A percentile compares a stretch with the other conserved stretches of the same genome.
Conservation (phyloP, 30 jellyfish, hydroid and myxozoan species). For the Turritopsis rubra region DNA sequence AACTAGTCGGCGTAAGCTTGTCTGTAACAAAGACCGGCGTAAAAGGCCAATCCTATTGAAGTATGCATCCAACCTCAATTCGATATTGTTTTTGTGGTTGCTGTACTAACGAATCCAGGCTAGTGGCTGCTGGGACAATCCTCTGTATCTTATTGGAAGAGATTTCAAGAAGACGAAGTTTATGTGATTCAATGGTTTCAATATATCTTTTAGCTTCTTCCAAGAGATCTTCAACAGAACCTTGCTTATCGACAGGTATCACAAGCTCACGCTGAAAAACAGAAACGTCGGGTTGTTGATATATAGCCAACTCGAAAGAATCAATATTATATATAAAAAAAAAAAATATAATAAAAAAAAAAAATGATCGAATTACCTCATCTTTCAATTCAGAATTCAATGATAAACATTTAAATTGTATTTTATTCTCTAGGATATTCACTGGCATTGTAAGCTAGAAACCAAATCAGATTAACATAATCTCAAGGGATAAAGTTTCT, state of each 20-base stretch:
- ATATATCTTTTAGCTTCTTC: conserved; percentile 71
- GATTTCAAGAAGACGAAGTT: conserved; percentile 74
- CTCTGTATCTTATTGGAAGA: conserved; percentile 61
- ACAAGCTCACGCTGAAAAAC: conserved; percentile 58
- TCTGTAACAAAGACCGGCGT: neutral
- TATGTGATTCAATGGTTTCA: conserved; percentile 35
- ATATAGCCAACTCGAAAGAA: conserved; percentile 2
- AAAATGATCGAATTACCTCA: conserved; percentile 42
- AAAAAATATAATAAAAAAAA: no score
- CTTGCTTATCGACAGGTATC: conserved; percentile 82
- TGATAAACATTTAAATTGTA: conserved; percentile 84
- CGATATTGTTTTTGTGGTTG: conserved; percentile 82
- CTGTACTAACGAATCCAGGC: conserved; percentile 63
- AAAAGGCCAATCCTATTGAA: neutral
- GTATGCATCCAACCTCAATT: conserved; percentile 48
- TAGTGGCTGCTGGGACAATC: conserved; percentile 69
- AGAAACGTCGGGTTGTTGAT: neutral
- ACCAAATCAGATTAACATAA: conserved; percentile 7
- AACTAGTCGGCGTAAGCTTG: no score
- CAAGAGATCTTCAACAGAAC: conserved; percentile 59
- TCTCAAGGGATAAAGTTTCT: no score
- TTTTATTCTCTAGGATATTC: conserved; percentile 68
- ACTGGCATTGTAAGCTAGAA: conserved; percentile 73
- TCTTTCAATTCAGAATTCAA: conserved; percentile 62
- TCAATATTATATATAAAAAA: no score